Percentiles rank a stretch among this genome's conserved stretches.
Conservation (phyloP, 2,113 vertebrate species). For the Pterocles orientalis region DNA sequence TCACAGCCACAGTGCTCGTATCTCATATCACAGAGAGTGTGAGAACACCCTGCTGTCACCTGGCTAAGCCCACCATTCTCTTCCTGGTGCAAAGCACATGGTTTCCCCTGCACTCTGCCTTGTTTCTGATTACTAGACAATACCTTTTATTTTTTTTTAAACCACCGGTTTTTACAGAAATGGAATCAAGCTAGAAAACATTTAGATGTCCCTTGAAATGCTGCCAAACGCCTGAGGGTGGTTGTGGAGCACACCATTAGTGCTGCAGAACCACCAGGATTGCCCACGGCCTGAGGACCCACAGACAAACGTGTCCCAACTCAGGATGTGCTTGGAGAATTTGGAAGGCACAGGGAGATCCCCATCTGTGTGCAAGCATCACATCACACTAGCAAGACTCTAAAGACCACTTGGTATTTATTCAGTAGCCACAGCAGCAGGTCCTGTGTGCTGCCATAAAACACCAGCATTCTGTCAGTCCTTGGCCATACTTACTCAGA, state of each 20-base stretch:
- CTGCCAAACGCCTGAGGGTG: neutral
- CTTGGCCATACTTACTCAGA: neutral
- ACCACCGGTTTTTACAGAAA: neutral
- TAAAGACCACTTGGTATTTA: neutral
- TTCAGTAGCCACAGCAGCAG: too few species aligned
- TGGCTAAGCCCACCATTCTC: neutral
- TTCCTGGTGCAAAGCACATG: neutral
- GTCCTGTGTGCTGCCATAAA: neutral
- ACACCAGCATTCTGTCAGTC: neutral
- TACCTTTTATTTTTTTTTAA: neutral
- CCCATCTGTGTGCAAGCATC: neutral
- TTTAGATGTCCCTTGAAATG: neutral
- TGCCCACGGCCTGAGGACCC: neutral
- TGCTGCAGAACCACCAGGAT: neutral
- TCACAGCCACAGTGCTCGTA: neutral
- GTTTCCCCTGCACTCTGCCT: neutral
- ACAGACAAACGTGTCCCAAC: accelerated
- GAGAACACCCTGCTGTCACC: neutral
- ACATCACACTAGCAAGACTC: neutral
- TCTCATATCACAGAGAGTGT: neutral
- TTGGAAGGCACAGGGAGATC: neutral
- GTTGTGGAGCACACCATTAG: neutral
- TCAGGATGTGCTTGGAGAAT: neutral
- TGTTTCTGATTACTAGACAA: neutral
- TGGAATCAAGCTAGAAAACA: neutral